These are phyloP conservation scores for Diachasma alloeum DNA, from an alignment of 1,140 invertebrate genomes.

Conservation along the genomic window DNA sequence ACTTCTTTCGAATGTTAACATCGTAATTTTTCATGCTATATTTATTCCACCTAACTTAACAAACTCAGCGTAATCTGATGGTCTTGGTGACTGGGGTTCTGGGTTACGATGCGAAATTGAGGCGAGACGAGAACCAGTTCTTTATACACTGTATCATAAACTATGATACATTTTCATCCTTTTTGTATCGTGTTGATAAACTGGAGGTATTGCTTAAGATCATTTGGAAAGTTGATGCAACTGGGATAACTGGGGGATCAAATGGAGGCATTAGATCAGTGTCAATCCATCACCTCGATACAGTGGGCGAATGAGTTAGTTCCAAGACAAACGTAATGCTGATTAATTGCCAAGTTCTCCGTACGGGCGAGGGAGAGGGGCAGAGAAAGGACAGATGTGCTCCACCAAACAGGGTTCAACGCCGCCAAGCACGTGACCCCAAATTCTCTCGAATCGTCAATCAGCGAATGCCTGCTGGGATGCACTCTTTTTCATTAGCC, in stretches of 20 bases:
- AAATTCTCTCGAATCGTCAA: slow-evolving; percentile 13
- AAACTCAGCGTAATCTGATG: not conserved
- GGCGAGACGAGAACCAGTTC: slow-evolving; percentile 5
- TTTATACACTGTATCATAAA: not conserved
- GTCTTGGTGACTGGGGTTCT: slow-evolving; percentile 24
- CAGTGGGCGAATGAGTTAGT: not conserved
- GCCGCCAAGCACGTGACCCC: slow-evolving; percentile 28
- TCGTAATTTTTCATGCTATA: no score
- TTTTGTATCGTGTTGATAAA: not conserved
- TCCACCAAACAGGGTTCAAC: not conserved
- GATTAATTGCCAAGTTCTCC: not conserved
- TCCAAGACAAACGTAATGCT: not conserved
- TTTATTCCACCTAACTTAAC: not conserved
- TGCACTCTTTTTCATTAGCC: no score
- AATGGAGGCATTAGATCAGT: slow-evolving; percentile 12
- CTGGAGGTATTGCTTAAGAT: not conserved
- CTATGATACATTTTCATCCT: not conserved
- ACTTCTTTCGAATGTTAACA: no score
- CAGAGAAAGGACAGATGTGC: not conserved
- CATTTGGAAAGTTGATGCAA: slow-evolving; percentile 5
- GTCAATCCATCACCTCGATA: slow-evolving; percentile 17
- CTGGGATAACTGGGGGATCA: not conserved
- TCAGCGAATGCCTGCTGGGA: no score
- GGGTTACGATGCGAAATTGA: slow-evolving; percentile 28
- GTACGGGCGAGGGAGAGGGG: not conserved